A percentile compares a stretch with the other conserved stretches of the same genome.
These are phyloP conservation scores for Sciurus carolinensis DNA, from an alignment of 2,797 vertebrate species.

Conservation along the genomic window DNA sequence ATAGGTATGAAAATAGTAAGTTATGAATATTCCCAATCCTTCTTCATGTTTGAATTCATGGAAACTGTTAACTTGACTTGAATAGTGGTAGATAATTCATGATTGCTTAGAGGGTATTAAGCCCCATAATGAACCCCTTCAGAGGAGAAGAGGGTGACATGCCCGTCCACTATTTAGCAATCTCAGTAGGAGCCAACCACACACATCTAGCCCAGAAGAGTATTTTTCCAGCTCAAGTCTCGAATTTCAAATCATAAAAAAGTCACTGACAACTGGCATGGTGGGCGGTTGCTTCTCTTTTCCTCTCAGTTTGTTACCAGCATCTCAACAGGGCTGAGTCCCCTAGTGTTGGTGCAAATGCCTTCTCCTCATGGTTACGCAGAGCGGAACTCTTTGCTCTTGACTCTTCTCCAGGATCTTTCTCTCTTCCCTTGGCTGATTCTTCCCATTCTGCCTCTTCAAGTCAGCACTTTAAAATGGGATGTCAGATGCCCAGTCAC, in stretches of 20 bases:
- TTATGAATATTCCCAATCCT: background rate
- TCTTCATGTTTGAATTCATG: background rate
- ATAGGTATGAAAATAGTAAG: slow-evolving; percentile 61
- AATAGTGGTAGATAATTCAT: background rate
- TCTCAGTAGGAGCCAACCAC: background rate
- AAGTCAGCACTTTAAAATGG: background rate
- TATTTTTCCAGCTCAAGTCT: slow-evolving; percentile 13
- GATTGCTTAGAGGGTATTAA: background rate
- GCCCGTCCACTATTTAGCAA: background rate
- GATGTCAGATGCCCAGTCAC: background rate
- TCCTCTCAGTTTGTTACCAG: background rate
- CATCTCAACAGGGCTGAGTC: background rate
- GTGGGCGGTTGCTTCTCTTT: background rate
- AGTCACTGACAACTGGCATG: background rate
- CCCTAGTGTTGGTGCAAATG: background rate
- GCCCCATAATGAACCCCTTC: background rate
- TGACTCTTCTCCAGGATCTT: background rate
- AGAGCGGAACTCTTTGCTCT: background rate
- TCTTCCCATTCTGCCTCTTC: background rate
- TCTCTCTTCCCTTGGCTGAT: background rate
- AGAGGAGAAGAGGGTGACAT: background rate
- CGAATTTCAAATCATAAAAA: background rate
- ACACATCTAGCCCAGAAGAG: background rate
- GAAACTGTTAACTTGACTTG: slow-evolving; percentile 42
- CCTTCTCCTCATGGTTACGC: background rate